phyloP scores from a whole-genome alignment of 2,888 invertebrate species.

The Chymomyza amoena region DNA sequence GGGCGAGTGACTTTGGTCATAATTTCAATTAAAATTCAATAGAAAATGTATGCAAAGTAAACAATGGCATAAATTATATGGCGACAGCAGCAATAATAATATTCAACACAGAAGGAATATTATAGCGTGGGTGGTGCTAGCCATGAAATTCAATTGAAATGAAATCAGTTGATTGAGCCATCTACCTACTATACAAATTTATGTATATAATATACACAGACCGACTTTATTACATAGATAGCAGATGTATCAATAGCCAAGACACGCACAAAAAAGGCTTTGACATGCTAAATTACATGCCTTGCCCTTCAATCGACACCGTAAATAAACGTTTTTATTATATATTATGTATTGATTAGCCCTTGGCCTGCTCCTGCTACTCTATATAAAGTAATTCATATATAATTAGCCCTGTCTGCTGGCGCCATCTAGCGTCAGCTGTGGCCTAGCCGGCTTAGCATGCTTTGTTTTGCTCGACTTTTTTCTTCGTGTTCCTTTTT shows the following conservation, averaged over 20 bases:
- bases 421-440: neutral
- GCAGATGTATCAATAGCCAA: neutral
- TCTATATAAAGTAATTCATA: neutral
- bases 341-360: constrained; percentile 32
- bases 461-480: neutral
- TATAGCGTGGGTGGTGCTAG: neutral
- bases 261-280: neutral
- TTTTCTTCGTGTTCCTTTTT: constrained; percentile 23
- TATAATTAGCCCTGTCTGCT: neutral
- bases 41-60: constrained; percentile 62
- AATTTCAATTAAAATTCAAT: constrained; percentile 71
- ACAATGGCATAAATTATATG: constrained; percentile 50
- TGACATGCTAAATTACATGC: neutral
- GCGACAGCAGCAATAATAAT: constrained; percentile 1
- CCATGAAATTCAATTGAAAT: constrained; percentile 37
- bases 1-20: constrained; percentile 35
- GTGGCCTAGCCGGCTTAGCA: neutral
- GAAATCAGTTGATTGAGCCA: constrained; percentile 26
- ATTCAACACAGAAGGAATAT: neutral
- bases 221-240: too few species aligned
- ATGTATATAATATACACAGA: neutral
- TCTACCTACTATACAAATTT: constrained; percentile 14
- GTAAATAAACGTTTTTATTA: too few species aligned
- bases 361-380: constrained; percentile 5
- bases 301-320: too few species aligned